phyloP scores from a whole-genome alignment of 2,113 vertebrate genomes.

The western clawed frog (Xenopus tropicalis) region DNA sequence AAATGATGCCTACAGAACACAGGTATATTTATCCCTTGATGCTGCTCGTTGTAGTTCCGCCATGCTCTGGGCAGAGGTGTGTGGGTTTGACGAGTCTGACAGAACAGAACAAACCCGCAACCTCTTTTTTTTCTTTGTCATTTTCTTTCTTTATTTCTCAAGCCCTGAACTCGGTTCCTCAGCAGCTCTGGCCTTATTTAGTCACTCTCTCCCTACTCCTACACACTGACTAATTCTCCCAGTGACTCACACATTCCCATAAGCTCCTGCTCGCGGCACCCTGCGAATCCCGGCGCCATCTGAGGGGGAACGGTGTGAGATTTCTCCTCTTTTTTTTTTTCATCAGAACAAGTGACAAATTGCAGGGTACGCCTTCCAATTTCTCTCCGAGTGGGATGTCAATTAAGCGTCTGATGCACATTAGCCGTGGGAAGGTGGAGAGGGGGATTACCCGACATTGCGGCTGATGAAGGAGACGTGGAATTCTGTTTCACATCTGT shows the following conservation, averaged over 20 bases:
- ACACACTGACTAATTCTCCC: conserved; percentile 41
- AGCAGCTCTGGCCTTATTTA: conserved; percentile 34
- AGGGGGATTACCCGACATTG: conserved; percentile 24
- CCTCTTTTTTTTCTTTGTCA: neutral
- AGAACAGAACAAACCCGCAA: neutral
- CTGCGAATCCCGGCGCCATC: conserved; percentile 31
- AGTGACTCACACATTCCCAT: conserved; percentile 34
- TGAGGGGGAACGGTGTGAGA: conserved; percentile 37
- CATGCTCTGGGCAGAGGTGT: too few relatives aligned
- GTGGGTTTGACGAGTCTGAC: neutral
- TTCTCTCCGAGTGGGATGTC: conserved; percentile 29
- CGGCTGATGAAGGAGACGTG: conserved; percentile 10
- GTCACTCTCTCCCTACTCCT: conserved; percentile 26
- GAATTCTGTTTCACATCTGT: conserved; percentile 34
- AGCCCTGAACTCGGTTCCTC: conserved; percentile 12
- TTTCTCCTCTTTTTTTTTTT: conserved; percentile 4
- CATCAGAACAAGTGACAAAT: conserved; percentile 27
- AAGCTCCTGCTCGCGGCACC: conserved; percentile 15
- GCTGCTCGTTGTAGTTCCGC: neutral
- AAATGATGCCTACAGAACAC: too few relatives aligned
- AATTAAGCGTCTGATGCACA: conserved; percentile 30
- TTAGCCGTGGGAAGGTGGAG: conserved; percentile 21
- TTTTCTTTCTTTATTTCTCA: conserved; percentile 1
- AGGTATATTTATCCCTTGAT: neutral
- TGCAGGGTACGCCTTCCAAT: conserved; percentile 32